Evolutionary conservation across 2,888 invertebrate species (phyloP), one percentile per base, ranked within the genome.

Genomic region (Diadromus collaris): DNA sequence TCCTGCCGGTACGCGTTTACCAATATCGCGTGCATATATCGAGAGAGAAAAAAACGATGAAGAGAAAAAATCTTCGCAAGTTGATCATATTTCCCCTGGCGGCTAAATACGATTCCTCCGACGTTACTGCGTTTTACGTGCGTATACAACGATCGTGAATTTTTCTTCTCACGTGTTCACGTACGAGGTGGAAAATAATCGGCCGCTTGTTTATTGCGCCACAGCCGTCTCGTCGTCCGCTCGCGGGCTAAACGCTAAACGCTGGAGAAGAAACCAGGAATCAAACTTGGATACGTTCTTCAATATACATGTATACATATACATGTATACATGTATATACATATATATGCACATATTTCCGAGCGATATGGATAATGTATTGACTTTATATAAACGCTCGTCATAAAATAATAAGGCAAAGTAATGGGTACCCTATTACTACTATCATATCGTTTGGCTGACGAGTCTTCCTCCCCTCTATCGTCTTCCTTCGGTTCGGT

Each of bases 381-480:
- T 86, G 86, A 86, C 87, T 86, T 84, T 82, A 76, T 79, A 82
- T 82, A 86, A 84, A 83, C 82, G 84, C 82, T 78, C 83, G 85
- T 84, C 85, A 84, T 87, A 86, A 88, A 88, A 87, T 87, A 88
- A 88, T 88, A 86, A 88, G 84, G 81, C 82, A 76, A 81, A 86
- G 86, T 85, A 88, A 88, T 86, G 86, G 46, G 86, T 85, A 82
- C 83, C 38, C 85, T 84, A 86, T 87, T 81, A 84, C 82, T 72
- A 82, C 76, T 85, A 88, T 88, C 85, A 85, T 78, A 83, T 38
- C 73, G 72, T 77, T 77, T 63, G 64, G 56, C 71, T 68, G 80
- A 72, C 79, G 83, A 80, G 84, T 82, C 75, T 81, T 81, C 78
- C 34, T 38, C 54, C 56, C 51, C 64, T 60, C 44, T n/a, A 24